Conservation (phyloP, 2,113 vertebrate species). For the Antigone vipio region DNA sequence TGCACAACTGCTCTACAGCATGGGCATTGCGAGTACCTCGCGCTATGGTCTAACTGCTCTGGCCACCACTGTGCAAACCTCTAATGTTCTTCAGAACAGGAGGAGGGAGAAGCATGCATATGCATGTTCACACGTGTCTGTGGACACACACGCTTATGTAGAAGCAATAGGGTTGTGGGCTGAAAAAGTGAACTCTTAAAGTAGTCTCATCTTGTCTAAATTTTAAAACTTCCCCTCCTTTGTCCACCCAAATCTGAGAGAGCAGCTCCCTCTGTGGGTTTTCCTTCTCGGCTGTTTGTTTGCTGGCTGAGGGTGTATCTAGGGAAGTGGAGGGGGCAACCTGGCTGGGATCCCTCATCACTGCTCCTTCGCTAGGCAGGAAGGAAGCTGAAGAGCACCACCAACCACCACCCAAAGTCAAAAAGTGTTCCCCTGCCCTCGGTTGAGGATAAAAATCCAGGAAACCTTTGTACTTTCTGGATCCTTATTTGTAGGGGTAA, state of each 20-base stretch:
- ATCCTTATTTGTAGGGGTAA: not conserved
- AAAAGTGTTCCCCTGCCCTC: not conserved
- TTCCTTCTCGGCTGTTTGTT: slow-evolving; percentile 40
- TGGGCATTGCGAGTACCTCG: not conserved
- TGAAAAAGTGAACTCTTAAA: not conserved
- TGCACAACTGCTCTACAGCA: rapidly evolving
- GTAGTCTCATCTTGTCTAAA: not conserved
- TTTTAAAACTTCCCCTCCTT: slow-evolving; percentile 6
- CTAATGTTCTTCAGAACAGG: not conserved
- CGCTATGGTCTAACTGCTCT: not conserved
- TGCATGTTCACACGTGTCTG: not conserved
- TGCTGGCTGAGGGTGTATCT: slow-evolving; percentile 5
- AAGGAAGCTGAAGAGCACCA: not conserved
- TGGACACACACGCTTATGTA: rapidly evolving
- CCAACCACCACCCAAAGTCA: not conserved
- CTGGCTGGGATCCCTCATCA: not conserved
- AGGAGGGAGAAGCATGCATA: not conserved
- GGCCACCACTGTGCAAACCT: not conserved
- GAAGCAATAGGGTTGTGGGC: not conserved
- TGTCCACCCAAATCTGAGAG: slow-evolving; percentile 52
- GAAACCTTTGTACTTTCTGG: not conserved
- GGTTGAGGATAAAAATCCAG: not conserved
- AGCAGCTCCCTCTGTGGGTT: slow-evolving; percentile 53
- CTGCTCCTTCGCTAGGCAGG: not conserved
- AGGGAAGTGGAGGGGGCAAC: not conserved